Evolutionary conservation across 2,113 vertebrate genomes (phyloP).

Genomic region (Motacilla alba): DNA sequence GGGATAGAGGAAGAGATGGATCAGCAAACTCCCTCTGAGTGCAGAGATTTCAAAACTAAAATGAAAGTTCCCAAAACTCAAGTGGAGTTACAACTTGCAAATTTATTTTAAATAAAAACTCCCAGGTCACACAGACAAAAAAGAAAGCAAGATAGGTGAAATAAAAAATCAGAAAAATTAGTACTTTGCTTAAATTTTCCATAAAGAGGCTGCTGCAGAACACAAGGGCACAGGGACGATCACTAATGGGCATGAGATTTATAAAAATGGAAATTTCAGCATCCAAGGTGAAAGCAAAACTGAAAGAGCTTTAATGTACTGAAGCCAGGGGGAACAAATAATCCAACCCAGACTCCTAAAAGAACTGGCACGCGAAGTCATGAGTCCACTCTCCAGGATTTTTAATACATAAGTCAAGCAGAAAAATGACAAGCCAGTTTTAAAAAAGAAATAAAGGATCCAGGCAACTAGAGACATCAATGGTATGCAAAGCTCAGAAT

Average conservation of each 20-base stretch:
- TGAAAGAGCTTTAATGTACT: constrained; percentile 36
- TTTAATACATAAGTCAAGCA: neutral
- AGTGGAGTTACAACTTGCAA: neutral
- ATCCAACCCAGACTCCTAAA: constrained; percentile 19
- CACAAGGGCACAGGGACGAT: neutral
- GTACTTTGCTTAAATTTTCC: neutral
- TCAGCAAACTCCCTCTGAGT: neutral
- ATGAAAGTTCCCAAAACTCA: neutral
- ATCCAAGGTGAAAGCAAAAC: constrained; percentile 44
- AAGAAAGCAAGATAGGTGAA: neutral
- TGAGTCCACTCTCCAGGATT: neutral
- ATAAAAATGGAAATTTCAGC: constrained; percentile 49
- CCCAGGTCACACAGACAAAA: neutral
- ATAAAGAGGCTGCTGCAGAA: constrained; percentile 9
- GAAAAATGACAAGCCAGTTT: neutral
- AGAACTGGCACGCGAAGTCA: neutral
- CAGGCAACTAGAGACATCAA: neutral
- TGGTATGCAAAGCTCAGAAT: neutral
- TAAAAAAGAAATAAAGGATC: neutral
- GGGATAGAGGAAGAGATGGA: neutral
- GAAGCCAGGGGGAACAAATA: constrained; percentile 25
- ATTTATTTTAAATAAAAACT: neutral
- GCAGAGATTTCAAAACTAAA: neutral
- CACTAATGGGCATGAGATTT: constrained; percentile 20
- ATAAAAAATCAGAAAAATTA: neutral